A percentile compares a stretch with the other conserved stretches of the same genome.
phyloP scores from a whole-genome alignment of 2,888 invertebrate species.

The Sialis lutaria region DNA sequence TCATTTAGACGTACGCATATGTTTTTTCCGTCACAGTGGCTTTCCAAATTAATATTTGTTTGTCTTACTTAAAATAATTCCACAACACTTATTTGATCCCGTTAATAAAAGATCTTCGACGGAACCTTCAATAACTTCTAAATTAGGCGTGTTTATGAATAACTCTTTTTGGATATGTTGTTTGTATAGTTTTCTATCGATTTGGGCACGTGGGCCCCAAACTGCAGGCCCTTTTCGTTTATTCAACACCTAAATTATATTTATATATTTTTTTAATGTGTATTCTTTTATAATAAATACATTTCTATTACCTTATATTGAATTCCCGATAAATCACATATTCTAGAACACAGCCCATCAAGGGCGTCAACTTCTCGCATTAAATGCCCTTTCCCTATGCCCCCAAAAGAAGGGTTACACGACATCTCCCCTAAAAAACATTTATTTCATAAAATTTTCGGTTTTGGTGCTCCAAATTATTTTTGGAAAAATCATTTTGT shows the following conservation, averaged over 20 bases:
- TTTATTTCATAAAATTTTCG: too few relatives aligned
- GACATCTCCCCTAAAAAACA: conserved; percentile 64
- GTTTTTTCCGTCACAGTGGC: too few relatives aligned
- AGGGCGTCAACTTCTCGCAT: conserved; percentile 78
- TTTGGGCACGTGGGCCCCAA: conserved; percentile 77
- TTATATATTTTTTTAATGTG: too few relatives aligned
- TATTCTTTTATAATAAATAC: not conserved
- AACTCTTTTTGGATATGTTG: conserved; percentile 54
- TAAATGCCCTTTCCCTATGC: conserved; percentile 79
- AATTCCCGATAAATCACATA: conserved; percentile 66
- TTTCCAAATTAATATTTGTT: too few relatives aligned
- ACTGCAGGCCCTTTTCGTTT: conserved; percentile 72
- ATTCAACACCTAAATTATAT: conserved; percentile 42
- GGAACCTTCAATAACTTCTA: conserved; percentile 48
- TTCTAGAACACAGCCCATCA: conserved; percentile 65
- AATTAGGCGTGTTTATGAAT: conserved; percentile 36
- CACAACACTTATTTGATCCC: conserved; percentile 25
- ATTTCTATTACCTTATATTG: conserved; percentile 44
- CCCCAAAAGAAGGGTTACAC: conserved; percentile 86
- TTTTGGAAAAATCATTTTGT: too few relatives aligned
- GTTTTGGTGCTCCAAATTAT: too few relatives aligned
- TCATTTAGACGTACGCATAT: too few relatives aligned
- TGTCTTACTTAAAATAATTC: conserved; percentile 33
- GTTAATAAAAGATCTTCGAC: conserved; percentile 62
- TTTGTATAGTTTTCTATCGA: conserved; percentile 67